A percentile compares a stretch with the other conserved stretches of the same genome.
These are phyloP conservation scores for Lota lota DNA, from an alignment of 2,113 vertebrate genomes.

Conservation along the genomic window DNA sequence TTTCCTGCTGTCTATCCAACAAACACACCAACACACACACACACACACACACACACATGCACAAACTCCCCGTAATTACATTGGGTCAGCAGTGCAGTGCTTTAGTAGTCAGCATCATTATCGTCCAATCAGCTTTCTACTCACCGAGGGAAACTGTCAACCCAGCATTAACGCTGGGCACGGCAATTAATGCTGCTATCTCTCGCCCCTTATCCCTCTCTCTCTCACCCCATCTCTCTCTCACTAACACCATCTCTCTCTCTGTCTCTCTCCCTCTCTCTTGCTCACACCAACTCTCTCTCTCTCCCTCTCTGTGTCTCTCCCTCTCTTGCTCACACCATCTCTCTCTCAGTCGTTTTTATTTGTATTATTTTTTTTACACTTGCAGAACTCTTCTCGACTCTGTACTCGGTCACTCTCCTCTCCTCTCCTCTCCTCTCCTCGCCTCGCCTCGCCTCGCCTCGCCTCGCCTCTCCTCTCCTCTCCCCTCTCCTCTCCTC, in stretches of 20 bases:
- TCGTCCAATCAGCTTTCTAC: slow-evolving; percentile 58
- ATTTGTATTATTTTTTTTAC: slow-evolving; percentile 4
- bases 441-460: slow-evolving; percentile 10
- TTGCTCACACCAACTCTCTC: not conserved
- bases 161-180: slow-evolving; percentile 60
- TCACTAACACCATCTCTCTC: slow-evolving; percentile 3
- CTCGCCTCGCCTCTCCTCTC: slow-evolving; percentile 25
- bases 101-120: slow-evolving; percentile 66
- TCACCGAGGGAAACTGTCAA: slow-evolving; percentile 65
- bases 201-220: slow-evolving; percentile 22
- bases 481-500: slow-evolving; percentile 4
- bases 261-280: not conserved
- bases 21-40: slow-evolving; percentile 16
- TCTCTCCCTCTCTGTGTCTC: not conserved
- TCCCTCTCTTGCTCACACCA: not conserved
- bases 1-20: slow-evolving; percentile 6
- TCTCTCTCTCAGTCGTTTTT: not conserved
- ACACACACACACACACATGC: slow-evolving; percentile 23
- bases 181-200: slow-evolving; percentile 56
- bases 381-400: slow-evolving; percentile 2
- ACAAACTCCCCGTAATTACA: slow-evolving; percentile 42
- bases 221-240: not conserved
- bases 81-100: slow-evolving; percentile 59
- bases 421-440: slow-evolving; percentile 8
- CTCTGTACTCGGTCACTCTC: not conserved